Evolutionary conservation across 2,888 invertebrate species (phyloP).

Genomic region (Aricia artaxerxes): DNA sequence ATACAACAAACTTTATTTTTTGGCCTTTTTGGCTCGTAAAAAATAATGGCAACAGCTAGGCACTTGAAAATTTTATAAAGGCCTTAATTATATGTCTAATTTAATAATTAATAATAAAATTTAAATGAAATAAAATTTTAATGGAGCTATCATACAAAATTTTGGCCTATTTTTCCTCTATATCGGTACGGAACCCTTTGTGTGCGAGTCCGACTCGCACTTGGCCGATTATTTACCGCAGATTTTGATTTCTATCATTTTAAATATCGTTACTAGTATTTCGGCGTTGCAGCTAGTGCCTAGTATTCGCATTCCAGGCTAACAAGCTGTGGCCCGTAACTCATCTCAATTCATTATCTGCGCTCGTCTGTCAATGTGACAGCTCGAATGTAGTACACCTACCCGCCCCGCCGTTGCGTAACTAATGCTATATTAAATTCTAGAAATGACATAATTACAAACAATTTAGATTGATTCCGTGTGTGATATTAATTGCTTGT

Average conservation of each 20-base stretch:
- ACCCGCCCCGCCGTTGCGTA: neutral
- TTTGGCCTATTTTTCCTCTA: too few relatives aligned
- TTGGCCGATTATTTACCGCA: too few relatives aligned
- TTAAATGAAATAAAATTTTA: too few relatives aligned
- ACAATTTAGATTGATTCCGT: constrained; percentile 10
- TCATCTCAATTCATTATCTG: constrained; percentile 28
- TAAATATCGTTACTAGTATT: neutral
- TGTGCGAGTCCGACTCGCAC: too few relatives aligned
- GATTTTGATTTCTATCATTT: neutral
- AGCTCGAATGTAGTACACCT: constrained; percentile 12
- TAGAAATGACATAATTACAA: constrained; percentile 18
- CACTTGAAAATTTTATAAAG: too few relatives aligned
- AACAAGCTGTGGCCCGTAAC: constrained; percentile 42
- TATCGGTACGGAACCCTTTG: too few relatives aligned
- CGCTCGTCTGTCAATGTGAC: constrained; percentile 25
- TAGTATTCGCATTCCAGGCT: constrained; percentile 55
- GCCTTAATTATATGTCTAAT: too few relatives aligned
- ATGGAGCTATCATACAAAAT: too few relatives aligned
- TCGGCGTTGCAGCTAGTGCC: constrained; percentile 41
- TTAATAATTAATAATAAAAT: too few relatives aligned
- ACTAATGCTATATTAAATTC: constrained; percentile 19
- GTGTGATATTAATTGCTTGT: neutral
- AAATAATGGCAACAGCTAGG: too few relatives aligned
- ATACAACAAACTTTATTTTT: too few relatives aligned
- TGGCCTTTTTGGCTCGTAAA: too few relatives aligned